Evolutionary conservation across 2,888 invertebrate genomes (phyloP).

Genomic region (Ypsolopha sequella): DNA sequence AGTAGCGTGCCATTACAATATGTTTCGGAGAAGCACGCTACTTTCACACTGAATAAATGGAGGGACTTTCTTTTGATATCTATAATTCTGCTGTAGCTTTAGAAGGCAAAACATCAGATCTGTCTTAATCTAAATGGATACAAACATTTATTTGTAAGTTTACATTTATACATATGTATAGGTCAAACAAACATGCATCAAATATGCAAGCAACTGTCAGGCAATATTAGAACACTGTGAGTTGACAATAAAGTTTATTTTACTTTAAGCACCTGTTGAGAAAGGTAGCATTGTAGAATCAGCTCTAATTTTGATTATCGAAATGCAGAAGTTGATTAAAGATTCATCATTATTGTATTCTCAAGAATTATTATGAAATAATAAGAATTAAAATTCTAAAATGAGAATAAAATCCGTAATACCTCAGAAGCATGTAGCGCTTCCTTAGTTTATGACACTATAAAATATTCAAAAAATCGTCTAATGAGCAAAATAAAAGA

Average conservation of each 20-base stretch:
- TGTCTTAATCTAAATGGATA: slow-evolving; percentile 34
- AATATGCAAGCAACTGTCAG: too few species aligned
- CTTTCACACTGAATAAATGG: slow-evolving; percentile 49
- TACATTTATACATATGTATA: not conserved
- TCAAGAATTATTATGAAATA: too few species aligned
- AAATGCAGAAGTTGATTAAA: too few species aligned
- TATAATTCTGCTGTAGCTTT: slow-evolving; percentile 18
- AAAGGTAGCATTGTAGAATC: too few species aligned
- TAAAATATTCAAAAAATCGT: slow-evolving; percentile 28
- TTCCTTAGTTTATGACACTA: slow-evolving; percentile 49
- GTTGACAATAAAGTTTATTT: too few species aligned
- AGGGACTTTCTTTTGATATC: slow-evolving; percentile 19
- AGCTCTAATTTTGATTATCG: too few species aligned
- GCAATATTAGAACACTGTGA: too few species aligned
- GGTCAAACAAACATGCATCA: too few species aligned
- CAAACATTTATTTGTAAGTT: not conserved
- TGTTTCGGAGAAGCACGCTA: slow-evolving; percentile 63
- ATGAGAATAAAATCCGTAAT: slow-evolving; percentile 24
- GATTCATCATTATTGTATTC: too few species aligned
- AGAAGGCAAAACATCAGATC: slow-evolving; percentile 58
- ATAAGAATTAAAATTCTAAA: too few species aligned
- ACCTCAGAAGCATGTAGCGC: slow-evolving; percentile 56
- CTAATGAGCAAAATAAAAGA: slow-evolving; percentile 26
- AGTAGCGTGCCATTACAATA: slow-evolving; percentile 60
- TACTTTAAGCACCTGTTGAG: too few species aligned